Percentiles rank a stretch among this genome's conserved stretches.
phyloP scores from a whole-genome alignment of 2,888 invertebrate genomes.

The Caenorhabditis plicata region DNA sequence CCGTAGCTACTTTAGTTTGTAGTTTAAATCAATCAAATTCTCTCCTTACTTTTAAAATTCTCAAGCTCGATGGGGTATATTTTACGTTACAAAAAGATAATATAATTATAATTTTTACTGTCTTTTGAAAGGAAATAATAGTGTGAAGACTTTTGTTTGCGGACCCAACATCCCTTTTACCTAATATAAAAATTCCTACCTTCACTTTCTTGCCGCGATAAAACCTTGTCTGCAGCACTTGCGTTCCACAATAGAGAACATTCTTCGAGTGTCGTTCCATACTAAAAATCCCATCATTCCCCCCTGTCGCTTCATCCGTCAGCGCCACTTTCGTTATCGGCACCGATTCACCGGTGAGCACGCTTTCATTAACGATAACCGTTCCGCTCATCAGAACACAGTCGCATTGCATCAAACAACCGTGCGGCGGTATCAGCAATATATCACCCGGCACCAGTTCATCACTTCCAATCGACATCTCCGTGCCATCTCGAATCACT shows the following conservation, averaged over 20 bases:
- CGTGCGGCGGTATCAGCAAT: constrained; percentile 76
- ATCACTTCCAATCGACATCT: constrained; percentile 29
- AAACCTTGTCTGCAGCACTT: constrained; percentile 81
- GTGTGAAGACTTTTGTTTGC: neutral
- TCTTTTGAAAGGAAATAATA: neutral
- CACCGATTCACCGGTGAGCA: constrained; percentile 91
- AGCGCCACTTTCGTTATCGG: constrained; percentile 79
- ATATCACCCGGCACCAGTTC: constrained; percentile 73
- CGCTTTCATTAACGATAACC: constrained; percentile 89
- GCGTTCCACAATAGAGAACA: constrained; percentile 85
- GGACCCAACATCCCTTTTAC: neutral
- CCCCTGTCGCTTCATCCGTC: constrained; percentile 46
- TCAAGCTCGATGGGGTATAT: too few relatives aligned
- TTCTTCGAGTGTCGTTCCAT: constrained; percentile 79
- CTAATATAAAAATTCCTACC: constrained; percentile 39
- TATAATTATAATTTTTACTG: neutral
- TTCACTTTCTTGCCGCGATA: constrained; percentile 65
- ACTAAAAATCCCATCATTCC: constrained; percentile 66
- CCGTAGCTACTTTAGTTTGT: too few relatives aligned
- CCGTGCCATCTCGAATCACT: constrained; percentile 67
- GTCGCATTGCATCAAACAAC: constrained; percentile 77
- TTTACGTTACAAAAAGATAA: too few relatives aligned
- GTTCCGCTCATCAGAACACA: constrained; percentile 83
- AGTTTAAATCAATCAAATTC: too few relatives aligned
- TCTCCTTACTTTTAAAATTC: too few relatives aligned